Evolutionary conservation across 64 coral and sea anemone species (phyloP).

Genomic region (Porites australiensis): DNA sequence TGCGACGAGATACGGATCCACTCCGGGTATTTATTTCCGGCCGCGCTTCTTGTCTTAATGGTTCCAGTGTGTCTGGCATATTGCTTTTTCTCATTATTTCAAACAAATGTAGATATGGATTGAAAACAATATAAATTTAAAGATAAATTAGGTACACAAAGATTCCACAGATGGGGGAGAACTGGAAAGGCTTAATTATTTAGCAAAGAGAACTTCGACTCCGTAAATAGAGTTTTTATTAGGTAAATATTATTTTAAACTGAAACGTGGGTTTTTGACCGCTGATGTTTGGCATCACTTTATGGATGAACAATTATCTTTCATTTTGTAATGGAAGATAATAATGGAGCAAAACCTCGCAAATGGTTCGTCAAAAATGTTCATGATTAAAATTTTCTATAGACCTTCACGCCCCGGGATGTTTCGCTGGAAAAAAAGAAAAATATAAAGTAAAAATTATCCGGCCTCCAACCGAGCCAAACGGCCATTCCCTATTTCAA

Average conservation of each 20-base stretch:
- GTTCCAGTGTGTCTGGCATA: neutral
- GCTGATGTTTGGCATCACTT: too few species aligned
- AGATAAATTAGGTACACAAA: neutral
- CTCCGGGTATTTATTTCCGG: constrained; percentile 8
- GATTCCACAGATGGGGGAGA: neutral
- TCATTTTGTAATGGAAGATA: too few species aligned
- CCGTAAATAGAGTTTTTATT: too few species aligned
- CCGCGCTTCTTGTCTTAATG: neutral
- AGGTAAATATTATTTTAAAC: too few species aligned
- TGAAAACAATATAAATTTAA: neutral
- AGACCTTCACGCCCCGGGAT: neutral
- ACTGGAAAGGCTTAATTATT: neutral
- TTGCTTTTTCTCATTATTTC: constrained; percentile 33
- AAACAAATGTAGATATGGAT: constrained; percentile 7
- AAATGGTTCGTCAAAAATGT: neutral
- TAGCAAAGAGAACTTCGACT: neutral
- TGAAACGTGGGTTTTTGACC: too few species aligned
- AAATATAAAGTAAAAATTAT: neutral
- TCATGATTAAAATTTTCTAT: neutral
- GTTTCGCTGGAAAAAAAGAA: neutral
- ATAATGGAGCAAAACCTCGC: neutral
- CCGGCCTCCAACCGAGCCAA: neutral
- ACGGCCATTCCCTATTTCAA: neutral
- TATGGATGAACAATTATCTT: too few species aligned
- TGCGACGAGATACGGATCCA: neutral